phyloP scores from a whole-genome alignment of 2,113 vertebrate species.

The Machaerirhynchus nigripectus region DNA sequence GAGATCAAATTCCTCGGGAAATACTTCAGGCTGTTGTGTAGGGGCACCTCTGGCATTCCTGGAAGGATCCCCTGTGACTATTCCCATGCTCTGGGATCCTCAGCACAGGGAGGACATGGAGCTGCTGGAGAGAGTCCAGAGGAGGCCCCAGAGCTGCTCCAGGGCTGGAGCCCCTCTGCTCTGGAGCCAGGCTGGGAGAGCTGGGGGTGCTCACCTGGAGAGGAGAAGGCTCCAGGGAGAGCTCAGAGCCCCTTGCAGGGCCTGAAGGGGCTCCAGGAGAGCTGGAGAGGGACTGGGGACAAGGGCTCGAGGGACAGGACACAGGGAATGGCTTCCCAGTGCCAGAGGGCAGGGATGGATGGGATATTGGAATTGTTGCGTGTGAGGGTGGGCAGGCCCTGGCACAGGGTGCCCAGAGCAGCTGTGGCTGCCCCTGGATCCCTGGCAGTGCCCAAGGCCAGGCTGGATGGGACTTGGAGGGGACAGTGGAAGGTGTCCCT shows the following conservation, averaged over 20 bases:
- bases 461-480: neutral
- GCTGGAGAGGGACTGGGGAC: neutral
- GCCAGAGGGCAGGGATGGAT: neutral
- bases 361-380: neutral
- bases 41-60: neutral
- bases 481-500: fast-evolving
- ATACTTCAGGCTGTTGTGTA: neutral
- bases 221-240: neutral
- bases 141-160: fast-evolving
- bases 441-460: neutral
- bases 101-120: fast-evolving
- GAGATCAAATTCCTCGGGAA: neutral
- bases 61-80: neutral
- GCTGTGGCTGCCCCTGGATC: neutral
- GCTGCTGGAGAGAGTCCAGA: neutral
- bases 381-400: neutral
- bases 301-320: neutral
- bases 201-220: neutral
- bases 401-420: fast-evolving
- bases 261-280: neutral
- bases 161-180: neutral
- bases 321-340: neutral
- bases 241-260: neutral
- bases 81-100: neutral
- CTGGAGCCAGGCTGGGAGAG: neutral